phyloP scores from a whole-genome alignment of 64 coral and sea anemone species.

The Montipora foliosa region DNA sequence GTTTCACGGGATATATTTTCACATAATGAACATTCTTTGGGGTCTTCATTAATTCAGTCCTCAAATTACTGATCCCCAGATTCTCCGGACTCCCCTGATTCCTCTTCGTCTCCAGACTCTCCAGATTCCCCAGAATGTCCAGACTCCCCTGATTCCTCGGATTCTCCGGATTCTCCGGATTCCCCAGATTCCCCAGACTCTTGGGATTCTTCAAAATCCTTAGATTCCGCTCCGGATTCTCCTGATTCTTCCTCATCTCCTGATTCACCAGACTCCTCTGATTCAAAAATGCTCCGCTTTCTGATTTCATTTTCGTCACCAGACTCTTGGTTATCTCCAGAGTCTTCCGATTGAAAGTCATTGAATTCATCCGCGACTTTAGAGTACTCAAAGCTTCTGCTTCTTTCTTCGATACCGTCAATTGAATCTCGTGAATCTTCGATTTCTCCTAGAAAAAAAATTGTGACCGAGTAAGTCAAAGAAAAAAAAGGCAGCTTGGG shows the following conservation, averaged over 20 bases:
- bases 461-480: not conserved
- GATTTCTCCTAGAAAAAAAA: not conserved
- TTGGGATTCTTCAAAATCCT: not conserved
- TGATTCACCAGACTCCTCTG: not conserved
- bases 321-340: not conserved
- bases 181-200: not conserved
- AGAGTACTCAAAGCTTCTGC: constrained; percentile 3
- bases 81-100: constrained; percentile 2
- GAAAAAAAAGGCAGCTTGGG: too few species aligned
- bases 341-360: not conserved
- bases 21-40: not conserved
- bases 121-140: not conserved
- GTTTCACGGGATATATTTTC: too few species aligned
- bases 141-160: constrained; percentile 1
- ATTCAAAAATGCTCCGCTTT: constrained; percentile 20
- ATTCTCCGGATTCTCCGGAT: not conserved
- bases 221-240: not conserved
- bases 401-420: not conserved
- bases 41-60: not conserved
- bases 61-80: not conserved
- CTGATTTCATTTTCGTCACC: not conserved
- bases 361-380: not conserved
- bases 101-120: not conserved
- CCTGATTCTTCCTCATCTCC: not conserved
- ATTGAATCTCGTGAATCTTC: not conserved